Percentiles rank a stretch among this genome's conserved stretches.
Evolutionary conservation across 2,888 invertebrate genomes (phyloP).

Genomic region (Eremobia ochroleuca): DNA sequence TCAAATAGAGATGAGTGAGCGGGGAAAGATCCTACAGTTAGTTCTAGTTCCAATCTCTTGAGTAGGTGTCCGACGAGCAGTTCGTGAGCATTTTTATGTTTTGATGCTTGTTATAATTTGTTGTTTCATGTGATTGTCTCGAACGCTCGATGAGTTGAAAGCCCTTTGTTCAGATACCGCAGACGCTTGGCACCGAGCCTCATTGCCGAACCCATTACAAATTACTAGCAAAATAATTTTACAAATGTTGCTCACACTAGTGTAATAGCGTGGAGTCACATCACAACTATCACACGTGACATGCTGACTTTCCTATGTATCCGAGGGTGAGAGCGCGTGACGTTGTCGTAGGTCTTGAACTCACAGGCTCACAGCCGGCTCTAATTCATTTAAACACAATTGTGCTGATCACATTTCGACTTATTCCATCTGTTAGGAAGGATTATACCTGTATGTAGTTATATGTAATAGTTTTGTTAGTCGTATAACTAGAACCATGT

Average conservation of each 20-base stretch:
- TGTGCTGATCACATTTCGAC: neutral
- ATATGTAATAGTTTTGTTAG: too few relatives aligned
- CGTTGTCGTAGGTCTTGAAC: conserved; percentile 34
- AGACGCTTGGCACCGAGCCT: conserved; percentile 17
- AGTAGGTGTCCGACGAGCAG: neutral
- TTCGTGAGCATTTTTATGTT: neutral
- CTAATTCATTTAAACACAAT: conserved; percentile 6
- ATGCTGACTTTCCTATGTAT: neutral
- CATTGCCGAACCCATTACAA: conserved; percentile 3
- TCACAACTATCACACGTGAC: neutral
- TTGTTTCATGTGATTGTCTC: conserved; percentile 6
- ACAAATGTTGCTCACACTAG: neutral
- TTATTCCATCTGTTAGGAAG: too few relatives aligned
- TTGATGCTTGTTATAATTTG: neutral
- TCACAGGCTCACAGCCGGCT: neutral
- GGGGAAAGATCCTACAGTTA: neutral
- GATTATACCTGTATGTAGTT: too few relatives aligned
- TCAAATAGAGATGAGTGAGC: conserved; percentile 16
- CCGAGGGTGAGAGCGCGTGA: neutral
- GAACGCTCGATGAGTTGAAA: conserved; percentile 9
- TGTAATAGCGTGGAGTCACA: neutral
- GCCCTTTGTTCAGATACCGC: neutral
- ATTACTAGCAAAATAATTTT: neutral
- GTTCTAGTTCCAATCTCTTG: neutral
- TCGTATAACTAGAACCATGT: too few relatives aligned